phyloP scores from a whole-genome alignment of 2,888 invertebrate genomes.

The Drosophila eohydei region DNA sequence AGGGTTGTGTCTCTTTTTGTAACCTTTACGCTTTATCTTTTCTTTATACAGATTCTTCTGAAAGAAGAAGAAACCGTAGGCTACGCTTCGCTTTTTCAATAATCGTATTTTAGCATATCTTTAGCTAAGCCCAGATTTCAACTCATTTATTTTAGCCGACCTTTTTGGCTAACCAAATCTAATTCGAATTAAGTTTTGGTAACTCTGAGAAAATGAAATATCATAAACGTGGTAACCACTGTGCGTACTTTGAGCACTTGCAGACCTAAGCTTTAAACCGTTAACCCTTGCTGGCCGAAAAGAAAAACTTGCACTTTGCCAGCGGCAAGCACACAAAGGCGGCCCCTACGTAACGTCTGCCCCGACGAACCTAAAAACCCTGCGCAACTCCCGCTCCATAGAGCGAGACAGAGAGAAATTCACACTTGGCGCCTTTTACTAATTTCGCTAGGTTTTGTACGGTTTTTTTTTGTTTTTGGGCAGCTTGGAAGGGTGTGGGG shows the following conservation, averaged over 20 bases:
- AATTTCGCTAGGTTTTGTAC: conserved; percentile 53
- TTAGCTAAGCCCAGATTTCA: not conserved
- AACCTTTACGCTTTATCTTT: not conserved
- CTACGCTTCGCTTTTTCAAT: not conserved
- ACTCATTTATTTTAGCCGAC: not conserved
- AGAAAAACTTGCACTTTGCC: conserved; percentile 48
- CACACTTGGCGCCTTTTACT: conserved; percentile 72
- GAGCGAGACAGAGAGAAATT: conserved; percentile 30
- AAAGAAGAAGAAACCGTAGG: not conserved
- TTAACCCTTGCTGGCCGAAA: conserved; percentile 56
- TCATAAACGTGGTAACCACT: conserved; percentile 7
- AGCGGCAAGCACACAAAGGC: conserved; percentile 57
- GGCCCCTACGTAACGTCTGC: conserved; percentile 33
- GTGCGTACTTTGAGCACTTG: conserved; percentile 19
- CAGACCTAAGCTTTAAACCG: conserved; percentile 44
- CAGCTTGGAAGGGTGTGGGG: conserved; percentile 4
- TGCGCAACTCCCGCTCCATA: not conserved
- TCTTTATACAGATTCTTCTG: not conserved
- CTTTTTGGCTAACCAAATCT: not conserved
- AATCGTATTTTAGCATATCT: not conserved
- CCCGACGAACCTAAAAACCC: not conserved
- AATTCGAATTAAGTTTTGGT: not conserved
- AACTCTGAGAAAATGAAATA: not conserved
- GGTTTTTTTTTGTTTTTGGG: conserved; percentile 13
- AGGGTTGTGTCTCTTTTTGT: no score